A percentile compares a stretch with the other conserved stretches of the same genome.
Conservation (phyloP, 1,140 invertebrate genomes). For the Plodia interpunctella region DNA sequence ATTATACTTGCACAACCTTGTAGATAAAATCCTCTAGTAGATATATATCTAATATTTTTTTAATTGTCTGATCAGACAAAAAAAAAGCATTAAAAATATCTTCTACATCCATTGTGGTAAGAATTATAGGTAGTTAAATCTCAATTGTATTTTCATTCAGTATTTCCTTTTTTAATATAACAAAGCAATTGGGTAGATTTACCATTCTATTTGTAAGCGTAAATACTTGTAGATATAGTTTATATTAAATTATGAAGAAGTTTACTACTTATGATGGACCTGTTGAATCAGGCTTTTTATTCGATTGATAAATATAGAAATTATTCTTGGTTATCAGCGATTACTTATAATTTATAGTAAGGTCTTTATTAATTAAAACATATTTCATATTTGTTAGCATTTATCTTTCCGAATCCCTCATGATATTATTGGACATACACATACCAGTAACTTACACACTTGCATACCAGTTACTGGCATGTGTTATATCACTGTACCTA, state of each 20-base stretch:
- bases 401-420: background rate
- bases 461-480: too few species aligned
- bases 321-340: background rate
- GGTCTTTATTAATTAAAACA: slow-evolving; percentile 4
- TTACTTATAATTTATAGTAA: background rate
- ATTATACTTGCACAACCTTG: too few species aligned
- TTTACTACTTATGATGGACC: background rate
- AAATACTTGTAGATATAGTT: background rate
- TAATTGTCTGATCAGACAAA: too few species aligned
- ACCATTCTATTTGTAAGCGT: background rate
- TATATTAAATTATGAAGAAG: background rate
- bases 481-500: too few species aligned
- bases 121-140: background rate
- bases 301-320: background rate
- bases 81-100: too few species aligned
- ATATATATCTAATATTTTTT: too few species aligned
- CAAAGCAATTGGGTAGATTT: background rate
- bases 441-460: too few species aligned
- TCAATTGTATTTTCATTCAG: background rate
- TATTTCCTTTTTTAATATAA: background rate
- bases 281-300: background rate
- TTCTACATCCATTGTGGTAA: too few species aligned
- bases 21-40: too few species aligned
- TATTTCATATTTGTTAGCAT: background rate
- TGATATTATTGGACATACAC: too few species aligned